These are phyloP conservation scores for Coenonympha glycerion DNA, from an alignment of 2,888 invertebrate species.

Conservation along the genomic window DNA sequence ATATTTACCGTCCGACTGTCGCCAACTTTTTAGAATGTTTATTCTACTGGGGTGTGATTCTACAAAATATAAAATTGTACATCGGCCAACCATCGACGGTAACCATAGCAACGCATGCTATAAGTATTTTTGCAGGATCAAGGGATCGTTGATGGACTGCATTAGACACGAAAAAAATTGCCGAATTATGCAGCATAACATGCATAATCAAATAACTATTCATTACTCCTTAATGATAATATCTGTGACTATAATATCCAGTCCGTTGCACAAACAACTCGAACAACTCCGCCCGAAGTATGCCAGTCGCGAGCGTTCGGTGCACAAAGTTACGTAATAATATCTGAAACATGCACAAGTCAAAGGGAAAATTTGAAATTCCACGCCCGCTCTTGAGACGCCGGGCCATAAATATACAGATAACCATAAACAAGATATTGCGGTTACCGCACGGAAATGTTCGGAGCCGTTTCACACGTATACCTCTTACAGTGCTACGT, in stretches of 20 bases:
- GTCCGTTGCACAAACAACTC: not conserved
- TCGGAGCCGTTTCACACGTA: constrained; percentile 21
- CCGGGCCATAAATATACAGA: constrained; percentile 22
- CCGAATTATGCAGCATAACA: too few relatives aligned
- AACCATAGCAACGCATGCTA: too few relatives aligned
- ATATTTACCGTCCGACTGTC: too few relatives aligned
- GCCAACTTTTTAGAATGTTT: too few relatives aligned
- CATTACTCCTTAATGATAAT: too few relatives aligned
- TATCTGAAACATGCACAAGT: constrained; percentile 11
- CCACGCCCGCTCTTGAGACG: constrained; percentile 19
- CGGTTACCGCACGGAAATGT: constrained; percentile 18
- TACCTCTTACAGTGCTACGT: constrained; percentile 2
- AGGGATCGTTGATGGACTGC: too few relatives aligned
- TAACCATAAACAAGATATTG: constrained; percentile 24
- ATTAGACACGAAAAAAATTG: too few relatives aligned
- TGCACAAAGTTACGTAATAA: constrained; percentile 11
- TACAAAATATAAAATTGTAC: too few relatives aligned
- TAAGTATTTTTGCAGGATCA: too few relatives aligned
- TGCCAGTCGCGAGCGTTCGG: constrained; percentile 8
- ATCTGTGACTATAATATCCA: not conserved
- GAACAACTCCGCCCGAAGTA: not conserved
- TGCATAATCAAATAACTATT: too few relatives aligned
- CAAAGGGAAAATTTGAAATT: constrained; percentile 24
- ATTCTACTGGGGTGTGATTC: too few relatives aligned
- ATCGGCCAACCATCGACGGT: too few relatives aligned